Base-by-base conservation (phyloP, 2,113 vertebrate species). In the Sula dactylatra region DNA sequence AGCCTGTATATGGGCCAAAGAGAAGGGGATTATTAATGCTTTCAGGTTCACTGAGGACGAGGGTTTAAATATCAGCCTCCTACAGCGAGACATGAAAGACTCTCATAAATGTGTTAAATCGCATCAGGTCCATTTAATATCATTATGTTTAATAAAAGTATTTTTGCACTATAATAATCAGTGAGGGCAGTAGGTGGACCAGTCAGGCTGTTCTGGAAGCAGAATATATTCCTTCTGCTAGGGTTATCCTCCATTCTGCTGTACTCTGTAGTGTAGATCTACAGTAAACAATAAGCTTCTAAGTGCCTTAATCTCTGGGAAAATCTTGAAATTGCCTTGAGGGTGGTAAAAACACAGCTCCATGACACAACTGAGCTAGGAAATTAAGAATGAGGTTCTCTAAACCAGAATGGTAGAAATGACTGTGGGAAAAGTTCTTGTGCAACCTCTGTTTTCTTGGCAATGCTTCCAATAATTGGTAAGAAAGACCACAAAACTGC, bases 71-170 rank as follows among this genome's bases (percentile, higher is more conserved):
- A 97, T 85, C 82, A 80, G 4, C 95, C 93, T 94, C 94, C 89
- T 94, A 92, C 71, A 86, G 81, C 12, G 86, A 94, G 92, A 96
- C 95, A 96, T 97, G 92, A 97, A 96, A 97, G 92, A 86, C 64
- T 95, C 84, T 96, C 91, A 92, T 94, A 96, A 96, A 97, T 96
- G 89, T 96, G 88, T 95, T 97, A 96, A 97, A 97, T 94, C 73
- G 34, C 90, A 97, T 96, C 95, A 96, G 90, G 96, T 97, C 93
- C 96, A 88, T 96, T 94, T 97, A 95, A 97, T 96, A 93, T 96
- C 89, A 94, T 97, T 97, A 96, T 81, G 64, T 59, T 91, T 94
- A 96, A 97, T 94, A 94, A 65, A 91, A 96, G 62, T 95, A 93
- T 94, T 89, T 97, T 95, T 94, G 88, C 80, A 74, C 64, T 92